Percentiles rank a stretch among this genome's conserved stretches.
These are phyloP conservation scores for Orchesella flavescens DNA, from an alignment of 2,888 invertebrate species.

Conservation along the genomic window DNA sequence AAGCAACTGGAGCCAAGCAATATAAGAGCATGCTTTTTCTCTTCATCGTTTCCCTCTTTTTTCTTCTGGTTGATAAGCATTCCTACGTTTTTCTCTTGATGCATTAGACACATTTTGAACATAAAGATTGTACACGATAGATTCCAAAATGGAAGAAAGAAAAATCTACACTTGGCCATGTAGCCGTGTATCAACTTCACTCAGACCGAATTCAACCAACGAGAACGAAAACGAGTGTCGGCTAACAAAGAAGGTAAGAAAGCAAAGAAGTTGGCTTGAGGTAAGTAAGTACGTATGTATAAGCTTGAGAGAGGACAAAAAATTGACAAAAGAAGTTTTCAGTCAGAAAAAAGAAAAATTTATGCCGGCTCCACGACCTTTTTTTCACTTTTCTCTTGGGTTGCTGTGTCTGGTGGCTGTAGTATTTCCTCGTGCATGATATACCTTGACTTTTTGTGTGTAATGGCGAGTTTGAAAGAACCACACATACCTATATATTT, in stretches of 20 bases:
- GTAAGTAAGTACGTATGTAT: neutral
- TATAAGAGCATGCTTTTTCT: conserved; percentile 9
- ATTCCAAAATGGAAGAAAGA: neutral
- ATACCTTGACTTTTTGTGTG: neutral
- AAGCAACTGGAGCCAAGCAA: neutral
- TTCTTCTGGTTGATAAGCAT: conserved; percentile 14
- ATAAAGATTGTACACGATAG: neutral
- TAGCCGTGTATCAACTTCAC: conserved; percentile 3
- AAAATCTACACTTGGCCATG: neutral
- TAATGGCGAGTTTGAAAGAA: neutral
- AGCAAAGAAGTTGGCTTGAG: conserved; percentile 9
- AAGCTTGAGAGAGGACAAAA: conserved; percentile 19
- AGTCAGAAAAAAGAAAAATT: conserved; percentile 33
- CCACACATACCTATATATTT: no score
- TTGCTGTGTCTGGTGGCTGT: conserved; percentile 2
- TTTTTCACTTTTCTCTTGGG: conserved; percentile 10
- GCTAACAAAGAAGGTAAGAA: neutral
- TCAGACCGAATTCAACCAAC: conserved; percentile 15
- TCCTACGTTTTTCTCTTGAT: neutral
- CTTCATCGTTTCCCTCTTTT: no score
- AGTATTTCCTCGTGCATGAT: neutral
- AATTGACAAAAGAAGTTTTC: conserved; percentile 53
- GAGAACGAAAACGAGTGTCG: conserved; percentile 31
- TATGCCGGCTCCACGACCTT: conserved; percentile 41
- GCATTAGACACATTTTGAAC: neutral